Percentiles rank a stretch among this genome's conserved stretches.
These are phyloP conservation scores for Machaerirhynchus nigripectus DNA, from an alignment of 2,113 vertebrate genomes.

Conservation along the genomic window DNA sequence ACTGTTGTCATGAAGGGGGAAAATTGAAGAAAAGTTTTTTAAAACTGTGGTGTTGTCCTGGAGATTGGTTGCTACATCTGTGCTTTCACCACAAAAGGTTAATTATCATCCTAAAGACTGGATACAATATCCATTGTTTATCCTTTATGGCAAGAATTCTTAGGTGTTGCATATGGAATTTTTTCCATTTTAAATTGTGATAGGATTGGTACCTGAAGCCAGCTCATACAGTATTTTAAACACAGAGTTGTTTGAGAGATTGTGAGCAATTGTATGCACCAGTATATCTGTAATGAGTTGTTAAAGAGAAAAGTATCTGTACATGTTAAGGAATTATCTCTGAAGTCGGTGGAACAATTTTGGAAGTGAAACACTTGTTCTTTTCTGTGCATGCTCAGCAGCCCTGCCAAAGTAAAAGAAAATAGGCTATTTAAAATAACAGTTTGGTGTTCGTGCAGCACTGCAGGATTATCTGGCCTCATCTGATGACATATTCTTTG, in stretches of 20 bases:
- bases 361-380: not conserved
- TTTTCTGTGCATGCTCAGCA: not conserved
- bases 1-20: not conserved
- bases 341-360: not conserved
- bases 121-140: not conserved
- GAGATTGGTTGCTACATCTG: not conserved
- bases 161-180: not conserved
- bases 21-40: not conserved
- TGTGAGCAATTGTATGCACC: not conserved
- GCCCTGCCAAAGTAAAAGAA: not conserved
- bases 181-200: rapidly evolving
- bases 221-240: not conserved
- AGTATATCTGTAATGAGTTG: not conserved
- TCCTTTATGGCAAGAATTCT: not conserved
- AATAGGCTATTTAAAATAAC: not conserved
- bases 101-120: not conserved
- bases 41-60: not conserved
- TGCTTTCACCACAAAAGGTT: not conserved
- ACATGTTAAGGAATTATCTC: not conserved
- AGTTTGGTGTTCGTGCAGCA: not conserved
- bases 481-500: not conserved
- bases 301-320: not conserved
- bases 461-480: not conserved
- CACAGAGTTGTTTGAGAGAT: not conserved
- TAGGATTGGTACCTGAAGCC: not conserved